These are phyloP conservation scores for Cyclophora punctaria DNA, from an alignment of 2,888 invertebrate genomes.

Conservation along the genomic window DNA sequence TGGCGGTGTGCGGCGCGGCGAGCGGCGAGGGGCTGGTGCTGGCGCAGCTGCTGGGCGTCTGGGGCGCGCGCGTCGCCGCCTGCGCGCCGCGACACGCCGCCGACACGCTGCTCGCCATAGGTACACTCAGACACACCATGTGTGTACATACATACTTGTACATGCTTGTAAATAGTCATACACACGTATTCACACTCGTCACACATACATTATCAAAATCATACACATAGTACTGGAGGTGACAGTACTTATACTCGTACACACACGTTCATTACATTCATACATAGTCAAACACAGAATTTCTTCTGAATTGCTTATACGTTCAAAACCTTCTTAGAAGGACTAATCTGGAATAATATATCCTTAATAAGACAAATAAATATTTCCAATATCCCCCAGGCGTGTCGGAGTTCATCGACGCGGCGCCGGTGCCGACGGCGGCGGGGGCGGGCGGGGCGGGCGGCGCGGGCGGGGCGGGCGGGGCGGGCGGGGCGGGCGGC, in stretches of 20 bases:
- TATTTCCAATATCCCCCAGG: slow-evolving; percentile 23
- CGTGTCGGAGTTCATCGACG: slow-evolving; percentile 41
- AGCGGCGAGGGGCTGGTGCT: slow-evolving; percentile 55
- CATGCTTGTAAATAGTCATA: neutral
- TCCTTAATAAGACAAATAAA: too few relatives aligned
- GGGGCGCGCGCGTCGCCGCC: slow-evolving; percentile 51
- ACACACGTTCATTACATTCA: too few relatives aligned
- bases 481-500: slow-evolving; percentile 24
- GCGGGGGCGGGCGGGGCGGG: slow-evolving; percentile 51
- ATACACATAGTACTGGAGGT: too few relatives aligned
- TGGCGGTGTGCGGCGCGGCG: slow-evolving; percentile 54
- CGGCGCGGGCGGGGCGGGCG: slow-evolving; percentile 58
- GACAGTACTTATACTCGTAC: too few relatives aligned
- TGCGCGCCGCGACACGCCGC: slow-evolving; percentile 41
- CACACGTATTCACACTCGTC: too few relatives aligned
- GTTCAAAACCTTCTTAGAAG: too few relatives aligned
- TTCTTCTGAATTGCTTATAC: too few relatives aligned
- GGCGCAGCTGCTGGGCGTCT: slow-evolving; percentile 46
- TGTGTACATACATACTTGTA: neutral
- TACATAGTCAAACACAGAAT: too few relatives aligned
- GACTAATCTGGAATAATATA: too few relatives aligned
- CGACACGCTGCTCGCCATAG: slow-evolving; percentile 37
- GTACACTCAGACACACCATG: slow-evolving; percentile 22
- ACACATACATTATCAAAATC: too few relatives aligned
- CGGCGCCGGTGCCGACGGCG: slow-evolving; percentile 40